phyloP scores from a whole-genome alignment of 1,140 invertebrate species.

The Pentalonia nigronervosa region DNA sequence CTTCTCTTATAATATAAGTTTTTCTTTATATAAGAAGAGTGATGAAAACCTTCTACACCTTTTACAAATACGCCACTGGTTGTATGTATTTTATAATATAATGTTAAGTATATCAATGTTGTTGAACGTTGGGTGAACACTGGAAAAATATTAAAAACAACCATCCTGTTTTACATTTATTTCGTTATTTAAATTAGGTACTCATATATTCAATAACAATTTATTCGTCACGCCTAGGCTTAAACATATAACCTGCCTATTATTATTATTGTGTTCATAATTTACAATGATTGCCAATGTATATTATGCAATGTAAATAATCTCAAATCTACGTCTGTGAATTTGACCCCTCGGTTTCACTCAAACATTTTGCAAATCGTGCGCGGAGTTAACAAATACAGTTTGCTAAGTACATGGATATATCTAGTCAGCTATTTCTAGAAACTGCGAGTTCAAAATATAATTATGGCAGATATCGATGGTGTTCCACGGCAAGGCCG shows the following conservation, averaged over 20 bases:
- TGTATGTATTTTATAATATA: not conserved
- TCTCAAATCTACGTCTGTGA: not conserved
- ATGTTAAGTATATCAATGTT: not conserved
- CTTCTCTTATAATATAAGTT: no score
- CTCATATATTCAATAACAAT: not conserved
- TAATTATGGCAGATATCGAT: not conserved
- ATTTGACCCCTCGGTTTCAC: not conserved
- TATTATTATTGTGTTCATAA: not conserved
- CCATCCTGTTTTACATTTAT: not conserved
- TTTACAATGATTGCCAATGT: not conserved
- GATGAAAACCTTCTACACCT: fast-evolving
- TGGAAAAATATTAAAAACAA: not conserved
- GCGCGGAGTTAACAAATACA: not conserved
- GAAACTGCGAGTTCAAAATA: not conserved
- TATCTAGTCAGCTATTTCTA: not conserved
- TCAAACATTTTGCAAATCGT: not conserved
- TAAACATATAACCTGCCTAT: not conserved
- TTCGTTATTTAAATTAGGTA: not conserved
- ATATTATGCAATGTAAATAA: not conserved
- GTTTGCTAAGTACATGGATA: not conserved
- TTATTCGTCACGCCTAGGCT: not conserved
- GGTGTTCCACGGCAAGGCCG: not conserved
- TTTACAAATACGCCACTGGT: no score
- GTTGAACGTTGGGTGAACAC: no score
- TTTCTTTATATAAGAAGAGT: not conserved